Evolutionary conservation across 2,888 invertebrate species (phyloP).

Genomic region (Trisateles emortualis): DNA sequence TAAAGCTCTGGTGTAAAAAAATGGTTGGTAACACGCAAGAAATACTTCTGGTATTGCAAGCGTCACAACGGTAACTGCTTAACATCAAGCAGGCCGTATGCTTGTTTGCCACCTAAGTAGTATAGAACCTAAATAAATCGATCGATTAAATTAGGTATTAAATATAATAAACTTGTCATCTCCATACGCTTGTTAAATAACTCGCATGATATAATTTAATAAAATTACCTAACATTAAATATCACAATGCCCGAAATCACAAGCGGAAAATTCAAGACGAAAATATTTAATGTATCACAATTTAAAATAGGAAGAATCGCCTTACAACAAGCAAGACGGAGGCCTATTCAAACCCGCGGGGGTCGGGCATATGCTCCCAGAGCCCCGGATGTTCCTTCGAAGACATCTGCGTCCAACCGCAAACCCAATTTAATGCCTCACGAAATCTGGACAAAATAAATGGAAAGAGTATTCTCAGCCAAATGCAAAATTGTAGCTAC

Average conservation of each 20-base stretch:
- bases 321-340: constrained; percentile 29
- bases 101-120: too few relatives aligned
- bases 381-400: constrained; percentile 62
- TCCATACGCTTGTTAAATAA: too few relatives aligned
- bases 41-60: too few relatives aligned
- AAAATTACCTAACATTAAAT: too few relatives aligned
- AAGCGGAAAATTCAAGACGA: not conserved
- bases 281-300: constrained; percentile 17
- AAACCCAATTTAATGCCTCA: constrained; percentile 80
- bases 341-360: constrained; percentile 65
- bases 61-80: too few relatives aligned
- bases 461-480: constrained; percentile 57
- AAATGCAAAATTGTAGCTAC: constrained; percentile 40
- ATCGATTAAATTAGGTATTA: too few relatives aligned
- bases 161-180: too few relatives aligned
- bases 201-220: too few relatives aligned
- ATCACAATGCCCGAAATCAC: not conserved
- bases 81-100: too few relatives aligned
- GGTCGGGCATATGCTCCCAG: constrained; percentile 55
- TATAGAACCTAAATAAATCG: too few relatives aligned
- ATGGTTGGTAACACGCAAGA: too few relatives aligned
- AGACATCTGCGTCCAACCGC: constrained; percentile 76
- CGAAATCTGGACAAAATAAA: constrained; percentile 77
- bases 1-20: too few relatives aligned
- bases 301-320: constrained; percentile 24